Evolutionary conservation across 2,113 vertebrate species (phyloP), one percentile per base, ranked within the genome.

Genomic region (Apodemus speciosus): DNA sequence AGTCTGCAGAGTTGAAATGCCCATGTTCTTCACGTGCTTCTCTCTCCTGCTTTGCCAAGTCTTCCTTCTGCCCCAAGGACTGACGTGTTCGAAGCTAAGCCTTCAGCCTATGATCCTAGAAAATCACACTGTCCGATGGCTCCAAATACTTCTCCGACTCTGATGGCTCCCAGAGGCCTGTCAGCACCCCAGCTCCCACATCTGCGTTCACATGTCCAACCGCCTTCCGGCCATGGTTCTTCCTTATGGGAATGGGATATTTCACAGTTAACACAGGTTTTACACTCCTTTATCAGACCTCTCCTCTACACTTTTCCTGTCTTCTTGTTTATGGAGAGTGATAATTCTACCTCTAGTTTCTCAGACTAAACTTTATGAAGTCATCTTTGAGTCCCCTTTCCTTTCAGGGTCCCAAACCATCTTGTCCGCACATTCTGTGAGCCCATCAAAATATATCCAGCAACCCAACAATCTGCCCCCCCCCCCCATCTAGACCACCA

Each of bases 191-290:
- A 30, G 6, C 5, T 15, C 9, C 38, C 69, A 9, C 1, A 30
- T 6, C 18, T 6, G 49, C 5, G 38, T 43, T 30, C 2, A 0
- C 10, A 27, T 9, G 11, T 1, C 25, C 81, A 21, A 0, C 9
- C 2, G 6, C 49, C 15, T 53, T 64, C 27, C 62, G 10, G 27
- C 27, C 51, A n/a, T 4, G 66, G 9, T 43, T 53, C 64, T 66
- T 68, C 38, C 56, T 62, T 62, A 0, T 14, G 9, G 49, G 68
- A 51, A 20, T 21, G 2, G 35, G 10, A 20, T 1, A 15, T 20
- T 51, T 58, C n/a, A 14, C 20, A 79, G 35, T n/a, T 25, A 15
- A n/a, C 53, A 58, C 16, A 21, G 11, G 9, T 18, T 35, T 35
- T 85, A 18, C 2, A 4, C 3, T 6, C 53, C 35, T 89, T 3